phyloP scores from a whole-genome alignment of 1,140 invertebrate genomes.

The Chrysopa pallens region DNA sequence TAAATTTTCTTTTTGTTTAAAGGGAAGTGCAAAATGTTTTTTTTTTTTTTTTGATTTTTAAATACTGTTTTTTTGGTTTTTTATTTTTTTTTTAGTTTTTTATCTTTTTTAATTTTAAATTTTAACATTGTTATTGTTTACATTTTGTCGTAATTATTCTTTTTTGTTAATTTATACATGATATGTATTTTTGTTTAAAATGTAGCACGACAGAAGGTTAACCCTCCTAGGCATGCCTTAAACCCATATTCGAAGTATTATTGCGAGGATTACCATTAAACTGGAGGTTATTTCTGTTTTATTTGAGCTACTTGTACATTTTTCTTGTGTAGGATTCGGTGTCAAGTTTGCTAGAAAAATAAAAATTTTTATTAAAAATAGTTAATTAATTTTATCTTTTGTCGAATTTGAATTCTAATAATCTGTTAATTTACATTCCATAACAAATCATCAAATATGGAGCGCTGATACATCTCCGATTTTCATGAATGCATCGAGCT shows the following conservation, averaged over 20 bases:
- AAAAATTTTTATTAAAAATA: not conserved
- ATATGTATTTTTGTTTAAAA: not conserved
- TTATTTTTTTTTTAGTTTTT: too few species aligned
- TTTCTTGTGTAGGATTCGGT: not conserved
- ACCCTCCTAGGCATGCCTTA: not conserved
- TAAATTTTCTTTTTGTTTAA: too few species aligned
- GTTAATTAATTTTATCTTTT: too few species aligned
- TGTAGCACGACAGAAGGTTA: too few species aligned
- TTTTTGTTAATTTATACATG: not conserved
- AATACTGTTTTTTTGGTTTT: too few species aligned
- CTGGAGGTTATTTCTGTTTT: not conserved
- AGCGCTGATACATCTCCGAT: too few species aligned
- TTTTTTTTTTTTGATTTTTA: too few species aligned
- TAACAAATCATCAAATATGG: not conserved
- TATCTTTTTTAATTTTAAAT: not conserved
- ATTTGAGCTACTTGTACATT: not conserved
- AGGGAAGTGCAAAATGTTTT: too few species aligned
- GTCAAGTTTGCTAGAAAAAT: not conserved
- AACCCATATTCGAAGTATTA: not conserved
- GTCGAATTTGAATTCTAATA: too few species aligned
- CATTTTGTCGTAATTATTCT: not conserved
- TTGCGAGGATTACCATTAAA: not conserved
- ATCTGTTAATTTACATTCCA: not conserved
- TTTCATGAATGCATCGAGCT: too few species aligned
- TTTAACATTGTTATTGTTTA: not conserved